A percentile compares a stretch with the other conserved stretches of the same genome.
Evolutionary conservation across 2,888 invertebrate species (phyloP).

Genomic region (Hydropsyche betteni): DNA sequence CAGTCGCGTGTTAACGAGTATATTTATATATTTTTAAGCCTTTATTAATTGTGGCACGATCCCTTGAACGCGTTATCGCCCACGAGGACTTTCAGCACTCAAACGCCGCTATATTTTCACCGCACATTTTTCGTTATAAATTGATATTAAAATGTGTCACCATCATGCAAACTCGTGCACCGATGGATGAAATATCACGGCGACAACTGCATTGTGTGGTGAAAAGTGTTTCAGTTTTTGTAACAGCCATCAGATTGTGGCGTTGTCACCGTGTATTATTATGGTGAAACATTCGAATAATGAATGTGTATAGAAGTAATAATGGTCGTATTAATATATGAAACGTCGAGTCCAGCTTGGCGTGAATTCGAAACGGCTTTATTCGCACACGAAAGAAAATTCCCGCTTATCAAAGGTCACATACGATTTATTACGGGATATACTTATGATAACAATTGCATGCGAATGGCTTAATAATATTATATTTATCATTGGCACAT

Average conservation of each 20-base stretch:
- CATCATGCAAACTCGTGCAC: conserved; percentile 25
- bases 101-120: not conserved
- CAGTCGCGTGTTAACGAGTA: not conserved
- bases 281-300: too few relatives aligned
- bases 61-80: conserved; percentile 10
- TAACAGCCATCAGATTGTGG: too few relatives aligned
- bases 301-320: too few relatives aligned
- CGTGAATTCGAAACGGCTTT: not conserved
- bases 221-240: too few relatives aligned
- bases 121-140: conserved; percentile 10
- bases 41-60: conserved; percentile 21
- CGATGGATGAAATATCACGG: conserved; percentile 22
- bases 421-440: not conserved
- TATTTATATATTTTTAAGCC: conserved; percentile 12
- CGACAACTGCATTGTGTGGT: too few relatives aligned
- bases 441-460: too few relatives aligned
- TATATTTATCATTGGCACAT: too few relatives aligned
- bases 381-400: conserved; percentile 19
- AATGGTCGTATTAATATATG: too few relatives aligned
- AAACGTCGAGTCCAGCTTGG: too few relatives aligned
- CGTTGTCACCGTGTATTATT: too few relatives aligned
- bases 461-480: too few relatives aligned
- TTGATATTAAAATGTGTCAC: conserved; percentile 28
- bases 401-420: conserved; percentile 7
- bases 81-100: conserved; percentile 21